Percentiles rank a stretch among this genome's conserved stretches.
phyloP scores from a whole-genome alignment of 2,888 invertebrate species.

The Drosophila falleni region DNA sequence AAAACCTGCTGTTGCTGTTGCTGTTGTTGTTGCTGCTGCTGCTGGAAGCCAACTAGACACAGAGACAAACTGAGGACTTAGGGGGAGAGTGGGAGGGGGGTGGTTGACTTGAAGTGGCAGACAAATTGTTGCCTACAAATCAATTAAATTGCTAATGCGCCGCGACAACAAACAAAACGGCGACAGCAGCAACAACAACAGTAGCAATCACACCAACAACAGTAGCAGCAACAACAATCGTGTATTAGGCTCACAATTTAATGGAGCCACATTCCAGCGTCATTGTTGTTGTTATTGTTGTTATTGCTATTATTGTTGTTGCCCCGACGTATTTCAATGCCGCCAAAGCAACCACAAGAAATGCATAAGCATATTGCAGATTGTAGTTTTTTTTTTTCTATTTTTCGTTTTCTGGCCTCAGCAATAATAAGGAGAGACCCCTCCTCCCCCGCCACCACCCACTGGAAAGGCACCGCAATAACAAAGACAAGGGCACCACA shows the following conservation, averaged over 20 bases:
- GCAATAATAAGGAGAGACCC: conserved; percentile 19
- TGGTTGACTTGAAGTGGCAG: conserved; percentile 52
- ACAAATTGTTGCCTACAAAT: conserved; percentile 81
- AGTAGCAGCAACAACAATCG: conserved; percentile 38
- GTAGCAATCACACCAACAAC: conserved; percentile 12
- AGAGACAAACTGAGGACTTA: not conserved
- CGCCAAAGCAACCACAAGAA: conserved; percentile 75
- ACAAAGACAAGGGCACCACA: conserved; percentile 14
- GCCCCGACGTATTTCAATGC: conserved; percentile 35
- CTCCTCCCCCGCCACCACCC: not conserved
- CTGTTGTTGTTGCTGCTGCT: conserved; percentile 28
- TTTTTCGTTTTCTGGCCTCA: not conserved
- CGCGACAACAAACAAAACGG: conserved; percentile 40
- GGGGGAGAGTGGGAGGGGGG: too few relatives aligned
- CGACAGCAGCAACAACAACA: conserved; percentile 13
- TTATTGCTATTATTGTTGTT: conserved; percentile 47
- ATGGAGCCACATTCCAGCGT: conserved; percentile 77
- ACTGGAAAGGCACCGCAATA: conserved; percentile 5
- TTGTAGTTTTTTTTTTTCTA: conserved; percentile 67
- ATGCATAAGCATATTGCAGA: conserved; percentile 73
- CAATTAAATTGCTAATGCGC: conserved; percentile 62
- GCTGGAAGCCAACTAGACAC: conserved; percentile 48
- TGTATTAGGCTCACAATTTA: conserved; percentile 76
- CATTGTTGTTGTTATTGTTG: conserved; percentile 56
- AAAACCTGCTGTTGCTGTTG: conserved; percentile 15